Conservation (phyloP, 2,888 invertebrate genomes). For the Temnothorax ravouxi region DNA sequence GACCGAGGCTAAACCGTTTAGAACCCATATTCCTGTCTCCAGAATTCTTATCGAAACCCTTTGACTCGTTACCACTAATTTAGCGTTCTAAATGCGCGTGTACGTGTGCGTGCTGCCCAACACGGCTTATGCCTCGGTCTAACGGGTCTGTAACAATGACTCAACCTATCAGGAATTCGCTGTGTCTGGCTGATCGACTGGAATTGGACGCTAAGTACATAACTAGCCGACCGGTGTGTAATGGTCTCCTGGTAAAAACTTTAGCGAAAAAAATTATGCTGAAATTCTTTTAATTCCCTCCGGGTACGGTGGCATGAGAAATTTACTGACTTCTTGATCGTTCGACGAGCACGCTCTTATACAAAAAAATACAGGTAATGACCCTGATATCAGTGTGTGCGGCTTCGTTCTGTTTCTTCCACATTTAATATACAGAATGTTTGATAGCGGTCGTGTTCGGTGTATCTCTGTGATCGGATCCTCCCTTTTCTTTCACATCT, state of each 20-base stretch:
- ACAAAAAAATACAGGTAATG: background rate
- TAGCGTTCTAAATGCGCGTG: conserved; percentile 69
- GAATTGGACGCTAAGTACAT: conserved; percentile 37
- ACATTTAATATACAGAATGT: background rate
- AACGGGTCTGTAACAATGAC: conserved; percentile 67
- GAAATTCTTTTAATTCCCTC: conserved; percentile 17
- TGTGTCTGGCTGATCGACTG: conserved; percentile 60
- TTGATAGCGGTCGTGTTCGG: background rate
- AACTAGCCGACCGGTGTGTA: conserved; percentile 34
- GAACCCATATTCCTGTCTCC: conserved; percentile 66
- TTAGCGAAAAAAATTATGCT: conserved; percentile 1
- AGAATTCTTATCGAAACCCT: conserved; percentile 72
- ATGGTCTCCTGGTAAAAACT: background rate
- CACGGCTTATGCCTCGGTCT: conserved; percentile 37
- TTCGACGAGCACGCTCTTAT: background rate
- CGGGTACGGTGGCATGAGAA: background rate
- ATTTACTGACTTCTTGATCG: conserved; percentile 1
- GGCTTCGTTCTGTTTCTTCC: background rate
- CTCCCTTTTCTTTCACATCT: background rate
- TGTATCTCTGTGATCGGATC: background rate
- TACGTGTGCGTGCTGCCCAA: conserved; percentile 54
- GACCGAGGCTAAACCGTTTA: conserved; percentile 67
- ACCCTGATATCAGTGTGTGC: background rate
- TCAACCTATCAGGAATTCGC: conserved; percentile 73
- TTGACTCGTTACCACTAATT: conserved; percentile 74